phyloP scores from a whole-genome alignment of 2,113 vertebrate species.

The Anolis sagrei region DNA sequence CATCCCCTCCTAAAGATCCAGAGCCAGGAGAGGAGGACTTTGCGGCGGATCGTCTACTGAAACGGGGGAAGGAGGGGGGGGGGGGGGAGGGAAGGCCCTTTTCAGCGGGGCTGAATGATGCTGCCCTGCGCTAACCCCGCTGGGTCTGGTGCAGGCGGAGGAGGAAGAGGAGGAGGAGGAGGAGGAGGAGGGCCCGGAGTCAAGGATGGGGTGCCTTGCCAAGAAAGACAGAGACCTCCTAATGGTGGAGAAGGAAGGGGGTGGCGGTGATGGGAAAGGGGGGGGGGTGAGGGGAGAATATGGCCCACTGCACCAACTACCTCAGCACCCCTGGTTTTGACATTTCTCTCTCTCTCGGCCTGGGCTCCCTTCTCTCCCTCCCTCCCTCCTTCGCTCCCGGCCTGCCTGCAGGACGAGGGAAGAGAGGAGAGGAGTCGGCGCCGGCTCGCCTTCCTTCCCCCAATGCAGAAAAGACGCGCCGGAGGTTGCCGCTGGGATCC shows the following conservation, averaged over 20 bases:
- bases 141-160: no score
- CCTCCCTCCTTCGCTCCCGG: neutral
- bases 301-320: conserved; percentile 52
- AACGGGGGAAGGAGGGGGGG: neutral
- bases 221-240: conserved; percentile 47
- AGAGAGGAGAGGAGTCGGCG: neutral
- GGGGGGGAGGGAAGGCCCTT: neutral
- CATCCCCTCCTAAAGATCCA: neutral
- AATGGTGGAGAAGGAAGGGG: no score
- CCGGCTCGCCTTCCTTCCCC: conserved; percentile 1
- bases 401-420: neutral
- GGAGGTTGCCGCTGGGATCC: neutral
- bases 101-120: no score
- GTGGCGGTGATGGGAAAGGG: neutral
- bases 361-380: no score
- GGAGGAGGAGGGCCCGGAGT: conserved; percentile 68
- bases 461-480: conserved; percentile 27
- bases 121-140: no score
- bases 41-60: conserved; percentile 8
- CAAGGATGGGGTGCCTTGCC: conserved; percentile 64
- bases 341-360: no score
- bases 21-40: conserved; percentile 8
- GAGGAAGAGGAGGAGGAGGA: neutral
- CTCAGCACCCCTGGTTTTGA: no score
- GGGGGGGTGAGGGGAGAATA: conserved; percentile 56